Base-by-base conservation (phyloP, 2,888 invertebrate genomes). In the Scrobipalpa atriplicella region DNA sequence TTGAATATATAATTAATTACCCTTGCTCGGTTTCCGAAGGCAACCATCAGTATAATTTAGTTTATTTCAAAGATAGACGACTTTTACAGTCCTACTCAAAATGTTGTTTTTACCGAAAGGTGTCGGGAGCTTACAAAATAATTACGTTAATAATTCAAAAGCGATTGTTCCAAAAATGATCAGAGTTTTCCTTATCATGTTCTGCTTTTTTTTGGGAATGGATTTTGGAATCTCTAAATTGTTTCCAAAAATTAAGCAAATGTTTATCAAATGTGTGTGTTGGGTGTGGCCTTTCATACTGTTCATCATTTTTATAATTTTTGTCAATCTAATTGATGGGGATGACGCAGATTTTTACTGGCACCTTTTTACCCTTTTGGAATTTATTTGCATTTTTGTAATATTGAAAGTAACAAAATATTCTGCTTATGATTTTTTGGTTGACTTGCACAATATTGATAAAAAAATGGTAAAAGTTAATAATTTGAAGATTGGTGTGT, bases 211-310 rank as follows among this genome's bases (percentile, higher is more conserved):
- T 2, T 6, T 38, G 2, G 58, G 58, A 36, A 58, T 58, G 38
- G 58, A 58, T 58, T 58, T 58, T n/a, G 58, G 58, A 36, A 9
- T 58, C 36, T 29, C 38, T n/a, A 47, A 47, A 10, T 7, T 5
- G 7, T n/a, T 47, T 47, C 47, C 47, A n/a, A 47, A 47, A 47
- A 47, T 16, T 2, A n/a, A 2, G 47, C 47, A 47, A 47, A 47
- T 1, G n/a, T 16, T 47, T 6, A 16, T 47, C 1, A 47, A 47
- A n/a, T 16, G 6, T n/a, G n/a, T 47, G n/a, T 47, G 47, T 47
- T 10, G n/a, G n/a, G 16, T 47, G 16, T 16, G n/a, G 5, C n/a
- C 47, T 16, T 1, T 47, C 1, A n/a, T 47, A n/a, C 1, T 47
- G n/a, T 5, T 6, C 6, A 3, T 47, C 7, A 10, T 3, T 47